Evolutionary conservation across 2,888 invertebrate species (phyloP), one percentile per base, ranked within the genome.

Genomic region (Campoletis raptor): DNA sequence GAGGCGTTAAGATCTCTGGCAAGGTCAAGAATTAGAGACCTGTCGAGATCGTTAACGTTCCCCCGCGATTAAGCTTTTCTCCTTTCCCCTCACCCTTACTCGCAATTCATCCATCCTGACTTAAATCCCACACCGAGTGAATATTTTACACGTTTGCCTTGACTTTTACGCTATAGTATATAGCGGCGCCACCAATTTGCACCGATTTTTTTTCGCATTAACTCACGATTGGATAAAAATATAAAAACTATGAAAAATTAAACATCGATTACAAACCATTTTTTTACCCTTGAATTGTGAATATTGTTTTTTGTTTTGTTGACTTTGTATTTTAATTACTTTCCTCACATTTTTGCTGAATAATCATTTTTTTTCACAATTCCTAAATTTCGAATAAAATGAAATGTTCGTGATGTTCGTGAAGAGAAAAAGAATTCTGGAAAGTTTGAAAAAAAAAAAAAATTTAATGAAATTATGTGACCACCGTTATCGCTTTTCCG

Each of bases 11-110:
- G 86, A 85, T 88, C 77, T 78, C 73, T 72, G 67, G 77, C 86
- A 86, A 86, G 86, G 86, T 86, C 86, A 86, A 86, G 86, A 86
- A 86, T 86, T 86, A 86, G 83, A 78, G 81, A 86, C 83, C 83
- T 78, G 86, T 86, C 86, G 77, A 86, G 86, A 86, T 86, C 72
- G 86, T 86, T 86, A 81, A 81, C 83, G 81, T 83, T 81, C 73
- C 30, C 37, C 61, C 21, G 57, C 72, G 81, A 83, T 83, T 86
- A 81, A 81, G 77, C 66, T 83, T 81, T 48, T 18, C 77, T 57
- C 61, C 37, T 54, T 61, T 45, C 40, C 52, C n/a, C 69, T 54
- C 52, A 54, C 54, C 30, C 69, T 45, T 40, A n/a, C 70, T 37
- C 40, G 40, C 72, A 45, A 76, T 73, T 66, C 70, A 81, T 66